Evolutionary conservation across 2,797 vertebrate species (phyloP).

Genomic region (Sebastes vulpes): DNA sequence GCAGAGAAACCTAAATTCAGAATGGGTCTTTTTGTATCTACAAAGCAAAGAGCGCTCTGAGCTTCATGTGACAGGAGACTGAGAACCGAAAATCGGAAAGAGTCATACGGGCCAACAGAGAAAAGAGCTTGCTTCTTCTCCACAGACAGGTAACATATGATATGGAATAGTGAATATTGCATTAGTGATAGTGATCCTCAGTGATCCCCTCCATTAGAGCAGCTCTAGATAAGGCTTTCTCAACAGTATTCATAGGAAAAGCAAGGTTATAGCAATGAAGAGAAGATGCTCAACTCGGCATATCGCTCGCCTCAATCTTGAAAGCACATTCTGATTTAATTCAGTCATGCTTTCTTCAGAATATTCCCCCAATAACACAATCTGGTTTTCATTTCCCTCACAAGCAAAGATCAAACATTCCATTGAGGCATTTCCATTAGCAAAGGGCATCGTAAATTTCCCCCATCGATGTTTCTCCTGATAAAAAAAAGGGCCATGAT

Average conservation of each 20-base stretch:
- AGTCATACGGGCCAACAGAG: neutral
- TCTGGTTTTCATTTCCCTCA: conserved; percentile 2
- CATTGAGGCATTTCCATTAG: conserved; percentile 22
- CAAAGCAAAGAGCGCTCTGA: conserved; percentile 10
- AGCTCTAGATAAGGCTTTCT: neutral
- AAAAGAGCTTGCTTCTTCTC: neutral
- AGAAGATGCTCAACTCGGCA: neutral
- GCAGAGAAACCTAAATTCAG: neutral
- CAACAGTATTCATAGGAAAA: conserved; percentile 4
- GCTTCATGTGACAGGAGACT: neutral
- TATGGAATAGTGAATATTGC: conserved; percentile 21
- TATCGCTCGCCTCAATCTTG: neutral
- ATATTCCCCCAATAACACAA: neutral
- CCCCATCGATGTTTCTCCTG: conserved; percentile 18
- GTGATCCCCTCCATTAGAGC: conserved; percentile 20
- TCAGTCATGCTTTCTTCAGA: neutral
- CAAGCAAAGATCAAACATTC: conserved; percentile 15
- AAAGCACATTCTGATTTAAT: conserved; percentile 1
- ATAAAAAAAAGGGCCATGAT: conserved; percentile 24
- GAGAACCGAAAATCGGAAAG: conserved; percentile 3
- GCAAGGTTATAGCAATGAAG: neutral
- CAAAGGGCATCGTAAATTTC: conserved; percentile 37
- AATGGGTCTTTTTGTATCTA: neutral
- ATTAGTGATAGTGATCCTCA: conserved; percentile 18
- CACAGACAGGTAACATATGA: conserved; percentile 40